These are phyloP conservation scores for Thalpophila matura DNA, from an alignment of 2,888 invertebrate genomes.

Conservation along the genomic window DNA sequence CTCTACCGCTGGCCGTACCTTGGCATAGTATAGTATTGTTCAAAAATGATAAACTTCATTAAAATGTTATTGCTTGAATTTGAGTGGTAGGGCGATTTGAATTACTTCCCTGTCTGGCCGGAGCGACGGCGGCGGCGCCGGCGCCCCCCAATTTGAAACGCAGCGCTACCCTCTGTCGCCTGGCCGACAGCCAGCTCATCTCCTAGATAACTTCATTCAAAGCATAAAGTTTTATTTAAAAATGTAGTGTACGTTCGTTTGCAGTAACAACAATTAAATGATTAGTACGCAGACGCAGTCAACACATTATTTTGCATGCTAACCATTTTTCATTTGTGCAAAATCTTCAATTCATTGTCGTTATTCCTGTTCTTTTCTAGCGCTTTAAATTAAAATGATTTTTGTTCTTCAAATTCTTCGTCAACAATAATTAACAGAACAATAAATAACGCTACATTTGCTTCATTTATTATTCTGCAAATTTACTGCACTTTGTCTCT, in stretches of 20 bases:
- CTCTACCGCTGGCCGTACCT: no score
- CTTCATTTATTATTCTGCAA: constrained; percentile 30
- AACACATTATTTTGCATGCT: constrained; percentile 2
- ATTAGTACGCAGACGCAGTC: constrained; percentile 9
- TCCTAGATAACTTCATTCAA: constrained; percentile 64
- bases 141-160: constrained; percentile 64
- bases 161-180: constrained; percentile 59
- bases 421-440: not conserved
- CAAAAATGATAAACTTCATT: not conserved
- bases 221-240: constrained; percentile 48
- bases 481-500: constrained; percentile 19
- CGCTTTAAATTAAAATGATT: constrained; percentile 7
- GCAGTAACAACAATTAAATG: not conserved
- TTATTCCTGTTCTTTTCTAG: not conserved
- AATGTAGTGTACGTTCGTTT: constrained; percentile 3
- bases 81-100: constrained; percentile 16
- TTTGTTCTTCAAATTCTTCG: constrained; percentile 2
- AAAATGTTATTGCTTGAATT: constrained; percentile 8
- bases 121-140: constrained; percentile 65
- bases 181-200: constrained; percentile 72
- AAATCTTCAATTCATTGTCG: not conserved
- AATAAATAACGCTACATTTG: constrained; percentile 24
- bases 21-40: not conserved
- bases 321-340: not conserved
- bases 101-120: constrained; percentile 51